Evolutionary conservation across 2,113 vertebrate species (phyloP).

Genomic region (Carassius gibelio): DNA sequence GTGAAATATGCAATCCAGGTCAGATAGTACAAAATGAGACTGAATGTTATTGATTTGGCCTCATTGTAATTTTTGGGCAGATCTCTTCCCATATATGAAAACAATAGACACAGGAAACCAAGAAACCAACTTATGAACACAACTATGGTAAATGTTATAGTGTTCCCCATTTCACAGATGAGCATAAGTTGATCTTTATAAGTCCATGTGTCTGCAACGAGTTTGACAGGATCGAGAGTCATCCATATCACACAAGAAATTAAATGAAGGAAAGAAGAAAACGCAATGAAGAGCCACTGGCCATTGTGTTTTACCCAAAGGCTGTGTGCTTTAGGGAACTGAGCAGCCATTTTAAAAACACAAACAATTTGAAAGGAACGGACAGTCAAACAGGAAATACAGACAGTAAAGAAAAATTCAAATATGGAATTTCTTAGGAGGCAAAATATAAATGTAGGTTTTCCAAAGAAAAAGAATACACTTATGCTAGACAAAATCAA

Average conservation of each 20-base stretch:
- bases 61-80: slow-evolving; percentile 89
- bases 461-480: slow-evolving; percentile 78
- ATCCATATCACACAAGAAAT: slow-evolving; percentile 63
- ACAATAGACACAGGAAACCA: slow-evolving; percentile 75
- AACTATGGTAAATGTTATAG: background rate
- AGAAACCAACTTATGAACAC: slow-evolving; percentile 63
- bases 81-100: slow-evolving; percentile 86
- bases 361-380: slow-evolving; percentile 84
- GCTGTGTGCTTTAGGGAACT: slow-evolving; percentile 69
- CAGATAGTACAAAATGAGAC: slow-evolving; percentile 79
- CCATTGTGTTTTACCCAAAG: slow-evolving; percentile 79
- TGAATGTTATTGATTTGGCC: slow-evolving; percentile 85
- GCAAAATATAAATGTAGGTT: slow-evolving; percentile 70
- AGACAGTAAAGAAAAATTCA: slow-evolving; percentile 73
- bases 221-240: slow-evolving; percentile 55
- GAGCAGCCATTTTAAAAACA: slow-evolving; percentile 84
- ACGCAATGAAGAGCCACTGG: slow-evolving; percentile 71
- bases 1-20: slow-evolving; percentile 77
- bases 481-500: slow-evolving; percentile 73
- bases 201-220: slow-evolving; percentile 62
- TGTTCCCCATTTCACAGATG: slow-evolving; percentile 60
- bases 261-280: slow-evolving; percentile 65
- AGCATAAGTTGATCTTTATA: slow-evolving; percentile 72
- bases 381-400: slow-evolving; percentile 80
- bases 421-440: slow-evolving; percentile 36